Evolutionary conservation across 1,140 invertebrate species (phyloP).

Genomic region (Melanaphis sacchari): DNA sequence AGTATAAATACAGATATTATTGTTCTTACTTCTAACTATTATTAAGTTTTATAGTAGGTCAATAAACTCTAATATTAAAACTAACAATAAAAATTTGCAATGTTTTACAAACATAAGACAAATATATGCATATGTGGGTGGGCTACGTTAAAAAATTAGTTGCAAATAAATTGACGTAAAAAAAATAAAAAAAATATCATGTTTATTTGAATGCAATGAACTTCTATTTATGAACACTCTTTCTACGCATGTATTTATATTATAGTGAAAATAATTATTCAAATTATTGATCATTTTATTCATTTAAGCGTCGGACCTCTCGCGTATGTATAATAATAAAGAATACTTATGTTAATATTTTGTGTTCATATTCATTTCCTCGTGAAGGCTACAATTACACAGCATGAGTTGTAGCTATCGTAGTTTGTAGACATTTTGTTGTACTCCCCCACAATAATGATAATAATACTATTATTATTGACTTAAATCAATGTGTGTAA

Average conservation of each 20-base stretch:
- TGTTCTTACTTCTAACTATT: no score
- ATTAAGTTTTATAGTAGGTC: not conserved
- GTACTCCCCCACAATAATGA: not conserved
- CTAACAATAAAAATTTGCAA: not conserved
- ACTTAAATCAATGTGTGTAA: not conserved
- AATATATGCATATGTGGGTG: no score
- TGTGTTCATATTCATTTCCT: not conserved
- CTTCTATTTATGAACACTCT: not conserved
- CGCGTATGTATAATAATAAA: not conserved
- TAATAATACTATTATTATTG: not conserved
- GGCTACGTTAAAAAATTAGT: not conserved
- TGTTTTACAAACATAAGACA: not conserved
- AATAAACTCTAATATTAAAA: not conserved
- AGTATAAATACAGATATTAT: not conserved
- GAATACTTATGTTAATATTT: not conserved
- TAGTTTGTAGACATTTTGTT: not conserved
- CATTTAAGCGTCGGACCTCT: not conserved
- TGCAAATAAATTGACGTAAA: not conserved
- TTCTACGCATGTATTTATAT: not conserved
- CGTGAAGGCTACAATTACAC: no score
- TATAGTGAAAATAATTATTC: not conserved
- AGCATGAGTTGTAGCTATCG: no score
- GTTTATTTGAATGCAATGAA: not conserved
- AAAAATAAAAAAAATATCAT: not conserved
- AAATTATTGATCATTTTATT: not conserved